Base-by-base conservation (phyloP, 1,140 invertebrate species). In the Batillaria attramentaria region DNA sequence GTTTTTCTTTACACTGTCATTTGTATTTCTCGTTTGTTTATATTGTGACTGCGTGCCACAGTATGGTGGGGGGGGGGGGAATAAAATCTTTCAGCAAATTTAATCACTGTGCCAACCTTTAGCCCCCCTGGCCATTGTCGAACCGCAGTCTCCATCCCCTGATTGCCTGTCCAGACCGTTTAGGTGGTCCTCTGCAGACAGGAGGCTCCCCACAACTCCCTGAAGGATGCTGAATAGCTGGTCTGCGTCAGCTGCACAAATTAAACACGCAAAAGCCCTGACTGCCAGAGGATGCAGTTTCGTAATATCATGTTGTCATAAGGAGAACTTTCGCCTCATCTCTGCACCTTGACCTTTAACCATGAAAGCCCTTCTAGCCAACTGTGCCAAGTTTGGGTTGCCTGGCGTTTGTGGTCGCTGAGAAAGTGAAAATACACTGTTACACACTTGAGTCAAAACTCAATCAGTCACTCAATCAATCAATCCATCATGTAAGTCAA, bases 121-220 rank as follows among this genome's bases (percentile, higher is more conserved):
- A 16, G 93, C 94, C 62, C 95, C 93, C 73, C 92, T 91, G 66
- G 92, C 92, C 20, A 96, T 88, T 0, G 95, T 96, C 0, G 93
- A 93, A 4, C 96, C 96, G 89, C 95, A 95, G 86, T 97, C 96
- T 0, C 95, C 95, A 87, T 97, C 96, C 2, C 96, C 96, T 87
- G 94, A 94, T 6, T 93, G 93, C 0, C 92, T 93, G 87, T 97
- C 96, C 24, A 97, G 87, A 37, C 91, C 88, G 88, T 97, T 96
- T 1, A 96, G 90, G 10, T 92, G 80, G 1, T 89, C 84, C 86
- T 95, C 94, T 46, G 92, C 91, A 31, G 91, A 84, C 28, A 93
- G 90, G 39, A 96, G 81, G 6, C 86, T 89, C 41, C 91, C 78
- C 50, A 93, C 92, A 18, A 93, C 93, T 41, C 73, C 77, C 74